These are phyloP conservation scores for Acromyrmex charruanus DNA, from an alignment of 1,140 invertebrate species.

Conservation along the genomic window DNA sequence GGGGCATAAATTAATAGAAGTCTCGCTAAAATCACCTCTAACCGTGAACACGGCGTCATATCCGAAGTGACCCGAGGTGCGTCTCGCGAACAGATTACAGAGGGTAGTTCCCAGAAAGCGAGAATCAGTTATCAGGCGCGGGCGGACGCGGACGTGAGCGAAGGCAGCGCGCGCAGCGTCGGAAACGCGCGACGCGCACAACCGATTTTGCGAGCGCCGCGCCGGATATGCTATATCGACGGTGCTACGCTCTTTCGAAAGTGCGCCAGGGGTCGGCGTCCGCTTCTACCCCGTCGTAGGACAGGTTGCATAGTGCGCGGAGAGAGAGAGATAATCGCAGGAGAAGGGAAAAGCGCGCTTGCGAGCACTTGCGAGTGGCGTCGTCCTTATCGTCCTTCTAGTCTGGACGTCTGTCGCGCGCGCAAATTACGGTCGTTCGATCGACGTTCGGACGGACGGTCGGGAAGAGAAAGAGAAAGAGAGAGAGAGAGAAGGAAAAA, in stretches of 20 bases:
- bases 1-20: not conserved
- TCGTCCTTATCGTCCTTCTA: constrained; percentile 21
- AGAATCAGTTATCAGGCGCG: no score
- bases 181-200: constrained; percentile 2
- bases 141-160: not conserved
- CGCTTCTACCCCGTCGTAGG: constrained; percentile 20
- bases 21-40: not conserved
- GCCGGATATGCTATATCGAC: constrained; percentile 48
- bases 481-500: not conserved
- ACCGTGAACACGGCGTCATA: not conserved
- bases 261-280: constrained; percentile 32
- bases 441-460: not conserved
- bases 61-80: not conserved
- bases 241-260: constrained; percentile 62
- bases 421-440: constrained; percentile 10
- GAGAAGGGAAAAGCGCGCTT: not conserved
- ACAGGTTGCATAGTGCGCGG: constrained; percentile 40
- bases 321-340: not conserved
- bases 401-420: constrained; percentile 8
- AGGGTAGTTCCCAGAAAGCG: not conserved
- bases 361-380: not conserved
- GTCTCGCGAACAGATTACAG: no score
- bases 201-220: constrained; percentile 35
- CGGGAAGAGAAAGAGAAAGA: not conserved
- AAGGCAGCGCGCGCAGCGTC: not conserved